Evolutionary conservation across 2,797 vertebrate species (phyloP), one percentile per base, ranked within the genome.

Genomic region (Sebastes paucispinis): DNA sequence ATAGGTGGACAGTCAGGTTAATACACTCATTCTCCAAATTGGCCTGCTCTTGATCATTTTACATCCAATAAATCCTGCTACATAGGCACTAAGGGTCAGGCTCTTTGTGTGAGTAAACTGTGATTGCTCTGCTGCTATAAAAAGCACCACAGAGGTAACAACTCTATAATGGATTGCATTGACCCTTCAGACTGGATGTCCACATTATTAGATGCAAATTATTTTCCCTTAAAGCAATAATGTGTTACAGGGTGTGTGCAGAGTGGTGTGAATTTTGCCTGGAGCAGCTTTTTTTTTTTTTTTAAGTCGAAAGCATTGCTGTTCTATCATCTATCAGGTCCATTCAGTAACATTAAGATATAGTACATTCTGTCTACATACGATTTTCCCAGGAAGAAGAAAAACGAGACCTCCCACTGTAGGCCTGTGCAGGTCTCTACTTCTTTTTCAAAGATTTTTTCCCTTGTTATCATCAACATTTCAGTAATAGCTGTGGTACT

Each of bases 151-250:
- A 20, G 32, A 16, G 66, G 65, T 47, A 75, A 59, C 59, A 70
- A n/a, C 55, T 75, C 72, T 73, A 22, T 54, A 84, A 78, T 79
- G 69, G 69, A 73, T 60, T 64, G 50, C 39, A 24, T 14, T 82
- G 60, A 81, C 36, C 73, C 72, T 65, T 67, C 57, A 66, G 63
- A 75, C 39, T 77, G 55, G 66, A 71, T n/a, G 71, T 69, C 65
- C 55, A 76, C 64, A 70, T 85, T 70, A 79, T 70, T 63, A 69
- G 52, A 85, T 81, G 73, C 68, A 76, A 79, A 80, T 77, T 32
- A 47, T 39, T 58, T 67, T 43, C 12, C 68, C 73, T 73, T 82
- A 55, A 70, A 85, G 80, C 73, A 78, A 39, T 74, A 76, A 80
- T 58, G 65, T 75, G 20, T 72, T 34, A 18, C 54, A 47, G 81